These are phyloP conservation scores for Myotis davidii DNA, from an alignment of 2,113 vertebrate genomes.

Conservation along the genomic window DNA sequence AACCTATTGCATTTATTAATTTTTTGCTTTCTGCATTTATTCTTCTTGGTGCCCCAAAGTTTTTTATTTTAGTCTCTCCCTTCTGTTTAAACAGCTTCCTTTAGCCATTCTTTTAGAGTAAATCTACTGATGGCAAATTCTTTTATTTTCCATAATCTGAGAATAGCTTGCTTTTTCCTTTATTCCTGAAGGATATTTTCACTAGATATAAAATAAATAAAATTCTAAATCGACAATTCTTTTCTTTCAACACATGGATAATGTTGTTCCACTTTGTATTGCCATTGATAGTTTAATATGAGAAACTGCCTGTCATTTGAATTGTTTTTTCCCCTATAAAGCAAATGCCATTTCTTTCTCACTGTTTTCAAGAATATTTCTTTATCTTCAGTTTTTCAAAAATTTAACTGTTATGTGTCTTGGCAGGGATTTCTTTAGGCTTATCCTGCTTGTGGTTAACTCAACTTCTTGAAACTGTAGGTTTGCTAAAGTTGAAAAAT, in stretches of 20 bases:
- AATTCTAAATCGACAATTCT: neutral
- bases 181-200: neutral
- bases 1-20: neutral
- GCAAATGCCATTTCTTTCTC: neutral
- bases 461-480: neutral
- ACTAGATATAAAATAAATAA: neutral
- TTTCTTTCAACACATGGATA: neutral
- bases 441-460: neutral
- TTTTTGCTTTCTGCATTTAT: neutral
- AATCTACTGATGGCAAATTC: neutral
- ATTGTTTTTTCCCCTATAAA: neutral
- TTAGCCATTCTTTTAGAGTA: neutral
- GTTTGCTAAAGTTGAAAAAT: neutral
- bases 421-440: neutral
- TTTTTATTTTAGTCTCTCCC: neutral
- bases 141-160: neutral
- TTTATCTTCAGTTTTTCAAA: neutral
- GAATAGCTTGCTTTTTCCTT: neutral
- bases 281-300: neutral
- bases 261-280: neutral
- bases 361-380: neutral
- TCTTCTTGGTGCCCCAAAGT: neutral
- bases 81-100: neutral
- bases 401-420: neutral
- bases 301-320: neutral